A percentile compares a stretch with the other conserved stretches of the same genome.
Evolutionary conservation across 2,797 vertebrate genomes (phyloP).

Genomic region (Bradypus variegatus): DNA sequence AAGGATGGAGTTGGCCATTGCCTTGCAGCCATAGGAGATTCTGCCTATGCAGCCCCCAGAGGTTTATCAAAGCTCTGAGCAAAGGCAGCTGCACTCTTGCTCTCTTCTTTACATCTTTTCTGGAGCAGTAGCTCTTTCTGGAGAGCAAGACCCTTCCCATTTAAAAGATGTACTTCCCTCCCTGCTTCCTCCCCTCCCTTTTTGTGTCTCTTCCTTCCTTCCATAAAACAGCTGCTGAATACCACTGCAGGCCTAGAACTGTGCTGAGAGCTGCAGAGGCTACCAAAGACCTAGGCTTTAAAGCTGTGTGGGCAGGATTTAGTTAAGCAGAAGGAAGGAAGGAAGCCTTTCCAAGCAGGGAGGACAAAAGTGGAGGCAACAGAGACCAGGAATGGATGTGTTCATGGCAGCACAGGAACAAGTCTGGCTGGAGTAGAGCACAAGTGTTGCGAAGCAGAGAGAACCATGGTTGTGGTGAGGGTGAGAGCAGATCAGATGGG

Average conservation of each 20-base stretch:
- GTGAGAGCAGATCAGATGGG: background rate
- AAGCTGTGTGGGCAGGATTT: background rate
- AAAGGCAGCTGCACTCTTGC: background rate
- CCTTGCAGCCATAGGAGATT: background rate
- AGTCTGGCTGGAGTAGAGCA: background rate
- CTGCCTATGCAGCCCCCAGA: background rate
- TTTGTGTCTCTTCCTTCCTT: background rate
- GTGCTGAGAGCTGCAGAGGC: background rate
- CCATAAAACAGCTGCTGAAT: background rate
- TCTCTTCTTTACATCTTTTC: background rate
- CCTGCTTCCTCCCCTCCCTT: too few relatives aligned
- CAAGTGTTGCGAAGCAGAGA: background rate
- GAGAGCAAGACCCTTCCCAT: background rate
- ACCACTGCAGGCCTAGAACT: background rate
- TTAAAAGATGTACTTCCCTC: background rate
- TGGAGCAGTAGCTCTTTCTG: background rate
- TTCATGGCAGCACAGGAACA: background rate
- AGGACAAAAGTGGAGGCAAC: background rate
- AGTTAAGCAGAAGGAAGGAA: background rate
- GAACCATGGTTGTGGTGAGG: background rate
- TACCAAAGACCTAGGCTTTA: background rate
- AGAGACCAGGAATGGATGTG: background rate
- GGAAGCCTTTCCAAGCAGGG: background rate
- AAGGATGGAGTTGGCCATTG: constrained; percentile 24
- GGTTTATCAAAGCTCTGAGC: constrained; percentile 19